These are phyloP conservation scores for Drosophila varians DNA, from an alignment of 1,140 invertebrate genomes.

Conservation along the genomic window DNA sequence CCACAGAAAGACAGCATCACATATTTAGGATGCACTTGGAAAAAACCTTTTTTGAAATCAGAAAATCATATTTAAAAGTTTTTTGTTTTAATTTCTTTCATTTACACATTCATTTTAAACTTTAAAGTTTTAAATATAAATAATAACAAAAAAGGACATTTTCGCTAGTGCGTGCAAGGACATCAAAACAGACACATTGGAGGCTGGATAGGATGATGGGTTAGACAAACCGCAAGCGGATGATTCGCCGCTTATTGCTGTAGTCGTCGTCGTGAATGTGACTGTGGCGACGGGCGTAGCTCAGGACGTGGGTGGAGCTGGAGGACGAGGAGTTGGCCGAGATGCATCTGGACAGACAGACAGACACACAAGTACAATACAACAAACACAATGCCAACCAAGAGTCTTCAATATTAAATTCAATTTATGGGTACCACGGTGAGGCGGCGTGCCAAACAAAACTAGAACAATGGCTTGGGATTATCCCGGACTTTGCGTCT, in stretches of 20 bases:
- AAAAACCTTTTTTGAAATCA: constrained; percentile 2
- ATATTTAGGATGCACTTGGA: constrained; percentile 23
- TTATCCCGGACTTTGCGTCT: constrained; percentile 53
- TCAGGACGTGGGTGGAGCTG: constrained; percentile 70
- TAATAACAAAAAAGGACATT: too few species aligned
- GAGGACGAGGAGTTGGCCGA: constrained; percentile 52
- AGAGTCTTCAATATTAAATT: constrained; percentile 15
- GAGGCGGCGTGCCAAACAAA: constrained; percentile 1
- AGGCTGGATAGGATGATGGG: constrained; percentile 4
- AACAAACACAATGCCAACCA: constrained; percentile 25
- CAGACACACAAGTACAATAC: constrained; percentile 29
- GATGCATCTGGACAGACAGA: constrained; percentile 53
- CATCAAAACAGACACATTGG: constrained; percentile 19
- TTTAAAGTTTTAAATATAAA: background rate
- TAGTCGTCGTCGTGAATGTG: constrained; percentile 60
- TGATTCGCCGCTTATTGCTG: constrained; percentile 62
- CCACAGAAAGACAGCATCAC: constrained; percentile 28
- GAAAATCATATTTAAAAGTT: background rate
- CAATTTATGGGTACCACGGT: constrained; percentile 15
- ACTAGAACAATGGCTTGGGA: constrained; percentile 39
- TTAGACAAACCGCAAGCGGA: constrained; percentile 68
- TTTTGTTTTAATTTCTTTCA: background rate
- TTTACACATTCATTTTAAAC: background rate
- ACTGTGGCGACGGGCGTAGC: constrained; percentile 71
- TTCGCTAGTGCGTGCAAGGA: constrained; percentile 17